phyloP scores from a whole-genome alignment of 2,113 vertebrate species.

The Azemiops feae region DNA sequence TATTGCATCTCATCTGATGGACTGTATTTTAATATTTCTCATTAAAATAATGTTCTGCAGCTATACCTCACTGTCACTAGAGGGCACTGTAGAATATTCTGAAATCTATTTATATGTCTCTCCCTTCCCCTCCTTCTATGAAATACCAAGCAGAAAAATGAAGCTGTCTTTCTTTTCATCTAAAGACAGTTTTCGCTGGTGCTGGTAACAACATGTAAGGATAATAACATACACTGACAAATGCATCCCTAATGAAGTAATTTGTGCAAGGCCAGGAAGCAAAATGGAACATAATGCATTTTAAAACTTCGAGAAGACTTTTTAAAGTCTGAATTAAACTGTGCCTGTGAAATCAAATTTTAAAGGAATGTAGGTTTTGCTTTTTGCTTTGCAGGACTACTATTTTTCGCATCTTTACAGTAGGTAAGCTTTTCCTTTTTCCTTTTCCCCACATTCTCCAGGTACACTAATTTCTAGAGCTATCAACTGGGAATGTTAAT shows the following conservation, averaged over 20 bases:
- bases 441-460: background rate
- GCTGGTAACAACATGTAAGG: conserved; percentile 3
- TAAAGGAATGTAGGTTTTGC: background rate
- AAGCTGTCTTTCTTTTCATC: background rate
- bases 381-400: background rate
- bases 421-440: background rate
- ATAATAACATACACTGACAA: conserved; percentile 5
- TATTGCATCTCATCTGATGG: background rate
- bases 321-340: background rate
- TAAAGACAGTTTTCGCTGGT: background rate
- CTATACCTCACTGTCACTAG: conserved; percentile 17
- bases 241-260: conserved; percentile 12
- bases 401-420: background rate
- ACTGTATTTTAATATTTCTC: background rate
- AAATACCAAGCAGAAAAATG: background rate
- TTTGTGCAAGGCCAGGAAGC: conserved; percentile 9
- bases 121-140: background rate
- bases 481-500: background rate
- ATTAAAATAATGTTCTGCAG: background rate
- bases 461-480: background rate
- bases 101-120: background rate
- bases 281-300: background rate
- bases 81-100: background rate
- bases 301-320: conserved; percentile 6
- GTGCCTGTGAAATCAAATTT: background rate